Conservation (phyloP, 2,113 vertebrate species). For the Rissa tridactyla region DNA sequence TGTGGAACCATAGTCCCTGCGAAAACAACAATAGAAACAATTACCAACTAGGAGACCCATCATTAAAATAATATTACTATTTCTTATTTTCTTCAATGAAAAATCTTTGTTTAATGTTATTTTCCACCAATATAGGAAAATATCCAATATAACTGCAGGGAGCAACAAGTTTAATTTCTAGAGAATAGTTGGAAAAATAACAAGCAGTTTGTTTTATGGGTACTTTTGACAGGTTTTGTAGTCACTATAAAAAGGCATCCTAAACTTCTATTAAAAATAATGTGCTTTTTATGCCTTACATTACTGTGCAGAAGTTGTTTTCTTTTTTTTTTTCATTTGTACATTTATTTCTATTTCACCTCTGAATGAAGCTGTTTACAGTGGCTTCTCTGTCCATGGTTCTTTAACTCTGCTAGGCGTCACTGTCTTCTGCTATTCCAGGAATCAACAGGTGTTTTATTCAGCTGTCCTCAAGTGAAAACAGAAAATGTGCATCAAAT, state of each 20-base stretch:
- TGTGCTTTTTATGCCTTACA: constrained; percentile 7
- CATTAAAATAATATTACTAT: constrained; percentile 19
- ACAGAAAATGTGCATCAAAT: background rate
- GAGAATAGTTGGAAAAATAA: constrained; percentile 26
- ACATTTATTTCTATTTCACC: background rate
- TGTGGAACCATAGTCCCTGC: rapidly evolving
- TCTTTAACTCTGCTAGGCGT: background rate
- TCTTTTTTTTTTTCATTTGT: background rate
- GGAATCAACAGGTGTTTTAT: background rate
- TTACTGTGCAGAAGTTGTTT: background rate
- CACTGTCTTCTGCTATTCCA: background rate
- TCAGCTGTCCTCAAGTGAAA: background rate
- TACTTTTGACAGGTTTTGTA: constrained; percentile 14
- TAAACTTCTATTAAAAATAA: constrained; percentile 45
- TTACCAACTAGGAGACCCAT: background rate
- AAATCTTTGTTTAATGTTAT: constrained; percentile 5
- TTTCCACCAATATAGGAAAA: constrained; percentile 36
- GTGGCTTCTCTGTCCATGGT: background rate
- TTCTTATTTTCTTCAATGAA: background rate
- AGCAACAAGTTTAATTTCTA: constrained; percentile 26
- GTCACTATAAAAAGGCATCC: constrained; percentile 17
- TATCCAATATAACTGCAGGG: background rate
- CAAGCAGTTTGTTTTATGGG: constrained; percentile 30
- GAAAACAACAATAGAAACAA: background rate
- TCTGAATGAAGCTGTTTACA: background rate